Base-by-base conservation (phyloP, 53 echinoderm and acorn worm species). In the Apostichopus leukothele region DNA sequence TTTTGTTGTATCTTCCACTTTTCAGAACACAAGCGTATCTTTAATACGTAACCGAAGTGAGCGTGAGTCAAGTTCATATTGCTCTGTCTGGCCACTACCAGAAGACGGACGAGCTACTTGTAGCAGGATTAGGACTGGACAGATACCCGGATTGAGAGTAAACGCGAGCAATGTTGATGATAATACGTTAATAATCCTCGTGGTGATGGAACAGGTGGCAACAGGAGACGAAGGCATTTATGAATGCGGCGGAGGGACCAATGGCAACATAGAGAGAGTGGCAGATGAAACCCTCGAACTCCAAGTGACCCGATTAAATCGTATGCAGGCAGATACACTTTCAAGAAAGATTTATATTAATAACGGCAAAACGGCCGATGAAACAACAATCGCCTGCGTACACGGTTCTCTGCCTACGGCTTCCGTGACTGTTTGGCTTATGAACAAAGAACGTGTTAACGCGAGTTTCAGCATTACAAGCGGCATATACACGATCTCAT, bases 41-140 rank as follows among this genome's bases (percentile, higher is more conserved):
- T n/a, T 71, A 71, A 71, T 18, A 16, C 71, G 71, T n/a, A 18
- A 71, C 20, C 18, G 71, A 71, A 6, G 18, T 3, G 19, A 9
- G 23, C 7, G 23, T 11, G 54, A 21, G 3, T 23, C 14, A 1
- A 14, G 20, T 18, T 22, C 59, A 59, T 55, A 81, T 81, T 81
- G 81, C 23, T 57, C 54, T 4, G 81, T 81, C 16, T 81, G 81
- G 81, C 81, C 81, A 81, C 2, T 81, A 51, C 81, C 81, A 81
- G 21, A n/a, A 4, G 20, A 25, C 1, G 81, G 81, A 16, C 21
- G 5, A 54, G 81, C 57, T 7, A 16, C 71, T 19, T 71, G 71
- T 19, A 71, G 71, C 20, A 71, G 6, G n/a, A n/a, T 16, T 19
- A 59, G 60, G 60, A 14, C 19, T n/a, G 59, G 54, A 0, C 21